These are phyloP conservation scores for Ichneumon xanthorius DNA, from an alignment of 2,888 invertebrate species.

Conservation along the genomic window DNA sequence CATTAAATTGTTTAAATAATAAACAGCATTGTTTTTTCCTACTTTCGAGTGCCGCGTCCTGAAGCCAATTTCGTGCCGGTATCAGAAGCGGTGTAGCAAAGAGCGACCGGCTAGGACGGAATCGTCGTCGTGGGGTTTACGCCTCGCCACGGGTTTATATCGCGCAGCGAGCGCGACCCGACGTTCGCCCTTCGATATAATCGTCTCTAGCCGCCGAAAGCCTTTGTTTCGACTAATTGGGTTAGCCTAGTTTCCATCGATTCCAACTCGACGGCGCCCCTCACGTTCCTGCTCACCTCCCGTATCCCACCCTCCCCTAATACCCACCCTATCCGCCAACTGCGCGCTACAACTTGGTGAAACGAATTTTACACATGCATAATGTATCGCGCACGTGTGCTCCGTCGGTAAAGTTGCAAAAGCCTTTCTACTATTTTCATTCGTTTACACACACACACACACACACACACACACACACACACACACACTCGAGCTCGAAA, in stretches of 20 bases:
- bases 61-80: neutral
- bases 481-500: slow-evolving; percentile 4
- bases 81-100: neutral
- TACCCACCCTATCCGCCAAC: slow-evolving; percentile 5
- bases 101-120: neutral
- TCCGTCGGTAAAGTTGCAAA: slow-evolving; percentile 43
- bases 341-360: slow-evolving; percentile 43
- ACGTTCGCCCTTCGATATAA: slow-evolving; percentile 69
- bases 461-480: too few species aligned
- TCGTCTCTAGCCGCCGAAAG: slow-evolving; percentile 74
- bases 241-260: slow-evolving; percentile 81
- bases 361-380: slow-evolving; percentile 63
- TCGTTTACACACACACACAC: slow-evolving; percentile 8
- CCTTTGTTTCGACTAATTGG: slow-evolving; percentile 81
- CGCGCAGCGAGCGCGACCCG: slow-evolving; percentile 31
- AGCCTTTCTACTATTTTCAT: slow-evolving; percentile 12
- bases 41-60: neutral
- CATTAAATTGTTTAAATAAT: neutral
- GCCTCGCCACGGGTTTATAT: neutral
- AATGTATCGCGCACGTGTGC: slow-evolving; percentile 57
- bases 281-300: slow-evolving; percentile 18
- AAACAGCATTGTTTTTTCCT: neutral
- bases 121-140: neutral
- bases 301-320: neutral
- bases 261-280: slow-evolving; percentile 71